Conservation (phyloP, 2,888 invertebrate genomes). For the Zygogramma bicolorata region DNA sequence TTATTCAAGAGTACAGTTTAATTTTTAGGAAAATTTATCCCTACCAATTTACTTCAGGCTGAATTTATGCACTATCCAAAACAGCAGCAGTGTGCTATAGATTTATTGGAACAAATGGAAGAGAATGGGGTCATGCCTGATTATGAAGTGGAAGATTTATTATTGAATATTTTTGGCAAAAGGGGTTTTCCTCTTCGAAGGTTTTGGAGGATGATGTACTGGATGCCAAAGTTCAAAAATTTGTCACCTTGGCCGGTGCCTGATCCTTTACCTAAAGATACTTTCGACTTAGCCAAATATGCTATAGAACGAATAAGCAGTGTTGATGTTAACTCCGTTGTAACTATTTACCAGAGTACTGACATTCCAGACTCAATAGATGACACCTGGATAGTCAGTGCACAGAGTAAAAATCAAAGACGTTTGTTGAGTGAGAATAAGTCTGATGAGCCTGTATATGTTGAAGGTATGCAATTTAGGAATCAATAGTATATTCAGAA, state of each 20-base stretch:
- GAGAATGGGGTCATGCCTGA: slow-evolving; percentile 90
- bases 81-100: slow-evolving; percentile 95
- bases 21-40: slow-evolving; percentile 77
- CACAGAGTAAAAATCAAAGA: slow-evolving; percentile 83
- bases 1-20: not conserved
- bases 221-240: slow-evolving; percentile 95
- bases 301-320: slow-evolving; percentile 88
- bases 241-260: slow-evolving; percentile 89
- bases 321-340: slow-evolving; percentile 72
- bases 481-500: too few relatives aligned
- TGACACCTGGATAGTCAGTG: slow-evolving; percentile 93
- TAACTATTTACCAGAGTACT: slow-evolving; percentile 69
- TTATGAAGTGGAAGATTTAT: slow-evolving; percentile 84
- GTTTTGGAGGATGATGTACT: slow-evolving; percentile 87
- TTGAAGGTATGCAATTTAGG: slow-evolving; percentile 73
- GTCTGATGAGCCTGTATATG: slow-evolving; percentile 74
- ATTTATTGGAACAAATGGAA: slow-evolving; percentile 95
- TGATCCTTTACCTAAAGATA: slow-evolving; percentile 80
- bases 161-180: slow-evolving; percentile 87
- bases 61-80: slow-evolving; percentile 95
- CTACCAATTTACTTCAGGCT: slow-evolving; percentile 84
- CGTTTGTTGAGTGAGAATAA: slow-evolving; percentile 77
- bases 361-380: slow-evolving; percentile 83
- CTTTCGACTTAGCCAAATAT: slow-evolving; percentile 81
- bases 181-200: slow-evolving; percentile 80